Percentiles rank a stretch among this genome's conserved stretches.
These are phyloP conservation scores for Oasisia sp. DNA, from an alignment of 2,888 invertebrate species.

Conservation along the genomic window DNA sequence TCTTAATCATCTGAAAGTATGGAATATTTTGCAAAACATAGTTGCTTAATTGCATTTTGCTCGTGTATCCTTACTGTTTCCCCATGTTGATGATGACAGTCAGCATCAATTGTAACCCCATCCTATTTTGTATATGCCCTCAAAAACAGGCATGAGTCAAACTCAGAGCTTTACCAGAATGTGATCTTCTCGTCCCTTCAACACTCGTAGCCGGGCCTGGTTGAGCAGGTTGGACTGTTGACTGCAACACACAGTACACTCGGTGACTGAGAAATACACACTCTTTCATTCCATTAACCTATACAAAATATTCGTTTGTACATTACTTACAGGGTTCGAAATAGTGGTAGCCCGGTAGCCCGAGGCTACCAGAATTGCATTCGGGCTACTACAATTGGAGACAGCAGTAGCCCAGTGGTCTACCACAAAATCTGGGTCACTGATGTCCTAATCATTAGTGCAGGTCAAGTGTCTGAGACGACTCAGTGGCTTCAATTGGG, in stretches of 20 bases:
- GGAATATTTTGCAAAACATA: too few relatives aligned
- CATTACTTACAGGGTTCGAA: neutral
- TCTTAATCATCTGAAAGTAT: too few relatives aligned
- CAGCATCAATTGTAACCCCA: neutral
- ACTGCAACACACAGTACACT: conserved; percentile 67
- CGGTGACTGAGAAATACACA: neutral
- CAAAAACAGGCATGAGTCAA: too few relatives aligned
- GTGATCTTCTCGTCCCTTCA: conserved; percentile 96
- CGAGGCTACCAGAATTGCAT: too few relatives aligned
- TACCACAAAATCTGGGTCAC: too few relatives aligned
- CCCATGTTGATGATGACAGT: neutral
- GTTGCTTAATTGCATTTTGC: too few relatives aligned
- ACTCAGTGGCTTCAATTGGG: too few relatives aligned
- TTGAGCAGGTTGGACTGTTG: conserved; percentile 99
- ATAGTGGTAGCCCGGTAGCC: too few relatives aligned
- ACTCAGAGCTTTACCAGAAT: conserved; percentile 66
- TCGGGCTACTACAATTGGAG: too few relatives aligned
- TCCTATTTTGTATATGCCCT: neutral
- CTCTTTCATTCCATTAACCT: neutral
- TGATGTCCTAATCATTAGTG: too few relatives aligned
- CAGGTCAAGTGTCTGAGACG: too few relatives aligned
- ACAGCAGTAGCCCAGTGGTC: too few relatives aligned
- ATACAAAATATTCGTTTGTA: neutral
- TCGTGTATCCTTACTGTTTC: neutral
- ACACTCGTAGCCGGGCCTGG: conserved; percentile 93